Base-by-base conservation (phyloP, 2,113 vertebrate species). In the Silurus meridionalis region DNA sequence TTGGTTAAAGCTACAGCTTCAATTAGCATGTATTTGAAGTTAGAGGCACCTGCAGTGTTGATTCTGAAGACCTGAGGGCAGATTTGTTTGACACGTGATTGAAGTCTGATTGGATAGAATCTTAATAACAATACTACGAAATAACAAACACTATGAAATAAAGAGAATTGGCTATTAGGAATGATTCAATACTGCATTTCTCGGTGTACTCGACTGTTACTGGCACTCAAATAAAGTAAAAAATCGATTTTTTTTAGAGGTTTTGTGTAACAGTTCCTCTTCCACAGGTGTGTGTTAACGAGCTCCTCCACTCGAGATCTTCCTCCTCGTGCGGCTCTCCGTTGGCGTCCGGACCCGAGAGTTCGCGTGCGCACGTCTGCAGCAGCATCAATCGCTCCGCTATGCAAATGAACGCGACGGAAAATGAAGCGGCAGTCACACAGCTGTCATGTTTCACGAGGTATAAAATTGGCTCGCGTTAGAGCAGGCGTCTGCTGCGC, bases 381-480 rank as follows among this genome's bases (percentile, higher is more conserved):
- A 57, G 84, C 82, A 57, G 72, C 81, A 83, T 86, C 85, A 85
- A 82, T 89, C 82, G 69, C 82, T 67, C 66, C 48, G 3, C 77
- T 83, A 84, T 86, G 64, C 82, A 81, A 84, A 89, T 50, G 23
- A 23, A 74, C 77, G 85, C 83, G n/a, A 84, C 64, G 57, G 82
- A 86, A 85, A 86, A 89, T 86, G 85, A 87, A 87, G 85, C 88
- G 71, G 55, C 88, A 37, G 71, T 89, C 88, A 87, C 80, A 69
- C 82, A 61, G 60, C 83, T 86, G 88, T 89, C 88, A 80, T 87
- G 83, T 84, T 83, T 61, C 75, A 85, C 86, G 85, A 85, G 71
- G 88, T 89, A 80, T 87, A 84, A 87, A 89, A 87, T 85, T 71
- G 86, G 82, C 88, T 87, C 50, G 80, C 83, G 46, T 85, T 85